Evolutionary conservation across 2,888 invertebrate genomes (phyloP), one percentile per base, ranked within the genome.

Genomic region (Ophion slaviceki): DNA sequence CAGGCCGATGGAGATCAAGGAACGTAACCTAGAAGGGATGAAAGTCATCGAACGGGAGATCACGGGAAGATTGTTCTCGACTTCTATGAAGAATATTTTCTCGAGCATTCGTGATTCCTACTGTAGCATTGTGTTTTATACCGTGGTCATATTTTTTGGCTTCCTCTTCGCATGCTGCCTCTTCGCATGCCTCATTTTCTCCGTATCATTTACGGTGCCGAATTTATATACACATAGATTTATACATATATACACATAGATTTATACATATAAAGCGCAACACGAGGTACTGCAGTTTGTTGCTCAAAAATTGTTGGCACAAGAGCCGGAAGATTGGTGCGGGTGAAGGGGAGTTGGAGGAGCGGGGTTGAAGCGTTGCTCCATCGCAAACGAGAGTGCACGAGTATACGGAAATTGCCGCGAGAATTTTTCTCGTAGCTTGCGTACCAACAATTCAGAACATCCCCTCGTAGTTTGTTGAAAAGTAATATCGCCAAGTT

Each of bases 291-390:
- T 68, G 57, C 57, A 78, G 45, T 67, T n/a, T 67, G 59, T 28
- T 68, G n/a, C n/a, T 28, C 28, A 59, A 78, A 78, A 78, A 78
- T 78, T 78, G 77, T 59, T 68, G 68, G 61, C n/a, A 61, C 77
- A 61, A 59, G 40, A 47, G 45, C 17, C 24, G 20, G 68, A 59
- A 68, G 57, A 68, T 45, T 53, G 53, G 53, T 14, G 3, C 14
- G 2, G 5, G 3, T 17, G 14, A 17, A 17, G 14, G 53, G 11
- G 17, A 2, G 4, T 53, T 53, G 53, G 53, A 0, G 17, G 3
- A 53, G n/a, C n/a, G n/a, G n/a, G n/a, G n/a, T n/a, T n/a, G n/a
- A n/a, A n/a, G n/a, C n/a, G n/a, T n/a, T n/a, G n/a, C n/a, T n/a
- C n/a, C n/a, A n/a, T n/a, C n/a, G n/a, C n/a, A n/a, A n/a, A n/a